A percentile compares a stretch with the other conserved stretches of the same genome.
Conservation (phyloP, 92 coral and sea anemone species). For the Ricordea florida region DNA sequence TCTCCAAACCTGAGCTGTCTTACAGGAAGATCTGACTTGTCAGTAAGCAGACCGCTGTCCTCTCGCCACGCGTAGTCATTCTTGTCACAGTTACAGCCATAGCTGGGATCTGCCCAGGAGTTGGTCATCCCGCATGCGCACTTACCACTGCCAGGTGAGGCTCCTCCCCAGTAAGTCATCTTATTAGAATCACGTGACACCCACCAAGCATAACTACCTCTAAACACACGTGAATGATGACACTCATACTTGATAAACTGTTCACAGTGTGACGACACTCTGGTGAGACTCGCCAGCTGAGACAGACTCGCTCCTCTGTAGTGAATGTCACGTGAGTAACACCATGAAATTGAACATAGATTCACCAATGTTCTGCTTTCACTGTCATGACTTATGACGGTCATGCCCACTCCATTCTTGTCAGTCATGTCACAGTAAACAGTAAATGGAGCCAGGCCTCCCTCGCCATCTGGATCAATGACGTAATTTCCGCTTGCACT, state of each 20-base stretch:
- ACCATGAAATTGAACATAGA: too few species aligned
- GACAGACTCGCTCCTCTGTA: constrained; percentile 47
- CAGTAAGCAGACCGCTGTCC: constrained; percentile 74
- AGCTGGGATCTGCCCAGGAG: constrained; percentile 10
- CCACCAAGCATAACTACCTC: too few species aligned
- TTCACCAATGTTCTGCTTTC: too few species aligned
- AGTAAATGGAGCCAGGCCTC: too few species aligned
- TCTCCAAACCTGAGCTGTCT: constrained; percentile 67
- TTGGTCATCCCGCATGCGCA: constrained; percentile 65
- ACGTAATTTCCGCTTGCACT: too few species aligned
- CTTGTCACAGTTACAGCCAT: constrained; percentile 58
- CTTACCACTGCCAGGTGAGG: constrained; percentile 42
- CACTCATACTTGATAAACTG: constrained; percentile 70
- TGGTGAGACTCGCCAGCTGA: constrained; percentile 53
- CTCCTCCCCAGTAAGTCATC: constrained; percentile 79
- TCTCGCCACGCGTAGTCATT: constrained; percentile 53
- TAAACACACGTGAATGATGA: not conserved
- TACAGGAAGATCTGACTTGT: constrained; percentile 67
- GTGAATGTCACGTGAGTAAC: constrained; percentile 24
- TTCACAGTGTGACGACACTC: constrained; percentile 50
- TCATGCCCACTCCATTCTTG: too few species aligned
- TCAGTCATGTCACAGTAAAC: too few species aligned
- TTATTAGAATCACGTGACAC: too few species aligned
- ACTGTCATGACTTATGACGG: too few species aligned
- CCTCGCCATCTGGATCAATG: too few species aligned